Base-by-base conservation (phyloP, 2,113 vertebrate genomes). In the Seriola aureovittata region DNA sequence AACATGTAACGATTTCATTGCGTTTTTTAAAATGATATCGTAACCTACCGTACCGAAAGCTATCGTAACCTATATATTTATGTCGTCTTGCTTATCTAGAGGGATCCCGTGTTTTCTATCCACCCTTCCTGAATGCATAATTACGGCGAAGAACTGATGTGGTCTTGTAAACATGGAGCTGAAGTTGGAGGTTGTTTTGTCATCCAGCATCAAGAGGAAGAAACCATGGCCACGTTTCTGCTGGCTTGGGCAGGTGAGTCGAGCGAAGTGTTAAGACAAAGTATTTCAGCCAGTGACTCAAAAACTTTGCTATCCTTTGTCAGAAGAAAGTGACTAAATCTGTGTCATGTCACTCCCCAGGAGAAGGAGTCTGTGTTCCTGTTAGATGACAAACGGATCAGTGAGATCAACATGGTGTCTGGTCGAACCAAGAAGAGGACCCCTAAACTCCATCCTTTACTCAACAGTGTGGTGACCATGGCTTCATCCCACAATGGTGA, bases 331-430 rank as follows among this genome's bases (percentile, higher is more conserved):
- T 10, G 2, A 16, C 12, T 13, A 11, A 32, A 19, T 3, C n/a
- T 46, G 19, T 75, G 44, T 75, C 8, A 40, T 72, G 36, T 76
- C 44, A 23, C 57, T 44, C 71, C 52, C 52, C 73, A 99, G 98
- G 97, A 98, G 92, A 98, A 97, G 88, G 98, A 99, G 91, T 94
- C 95, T 4, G 83, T 98, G 80, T 99, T 96, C 88, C 94, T 99
- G 78, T 82, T 97, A 78, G 97, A 97, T 95, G 95, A 96, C 91
- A 97, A 92, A 82, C 94, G 82, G 17, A 93, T 99, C 90, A 96
- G 96, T 88, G 97, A 99, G 94, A 96, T 99, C 89, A 96, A 97
- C 81, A 86, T 99, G 83, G 68, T 86, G 0, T 97, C 98, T 5
- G 98, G 98, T 78, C 96, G 86, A 75, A 98, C 96, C 19, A 99